A percentile compares a stretch with the other conserved stretches of the same genome.
Conservation (phyloP, 1,140 invertebrate genomes). For the Panulirus ornatus region DNA sequence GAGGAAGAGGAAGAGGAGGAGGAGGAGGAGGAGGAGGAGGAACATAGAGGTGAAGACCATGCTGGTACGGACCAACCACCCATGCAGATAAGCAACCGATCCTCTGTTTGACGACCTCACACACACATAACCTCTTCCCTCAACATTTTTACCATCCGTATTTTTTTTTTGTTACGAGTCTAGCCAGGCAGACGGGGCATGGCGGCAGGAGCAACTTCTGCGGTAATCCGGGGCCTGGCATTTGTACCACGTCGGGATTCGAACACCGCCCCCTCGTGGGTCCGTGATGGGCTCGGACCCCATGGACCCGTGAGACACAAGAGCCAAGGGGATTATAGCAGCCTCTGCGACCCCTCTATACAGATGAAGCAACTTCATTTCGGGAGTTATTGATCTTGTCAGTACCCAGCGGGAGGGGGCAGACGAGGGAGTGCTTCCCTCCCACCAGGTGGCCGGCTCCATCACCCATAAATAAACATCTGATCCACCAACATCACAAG, state of each 20-base stretch:
- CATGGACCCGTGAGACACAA: too few relatives aligned
- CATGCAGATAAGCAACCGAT: neutral
- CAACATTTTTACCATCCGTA: neutral
- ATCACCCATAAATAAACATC: neutral
- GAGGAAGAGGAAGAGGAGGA: neutral
- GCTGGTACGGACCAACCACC: neutral
- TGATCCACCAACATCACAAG: neutral
- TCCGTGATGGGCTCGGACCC: neutral
- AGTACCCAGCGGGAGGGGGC: too few relatives aligned
- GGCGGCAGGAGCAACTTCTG: too few relatives aligned
- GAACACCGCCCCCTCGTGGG: neutral
- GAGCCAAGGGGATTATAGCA: neutral
- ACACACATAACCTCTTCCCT: neutral
- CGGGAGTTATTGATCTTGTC: slow-evolving; percentile 1
- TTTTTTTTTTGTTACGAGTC: neutral
- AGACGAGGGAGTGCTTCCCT: neutral
- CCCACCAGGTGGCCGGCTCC: neutral
- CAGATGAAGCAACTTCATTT: slow-evolving; percentile 16
- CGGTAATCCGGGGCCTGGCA: neutral
- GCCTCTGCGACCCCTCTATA: neutral
- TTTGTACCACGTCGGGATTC: neutral
- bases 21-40: neutral
- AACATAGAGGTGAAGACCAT: neutral
- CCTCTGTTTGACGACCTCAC: too few relatives aligned
- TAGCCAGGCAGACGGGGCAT: too few relatives aligned